A percentile compares a stretch with the other conserved stretches of the same genome.
phyloP scores from a whole-genome alignment of 2,113 vertebrate genomes.

The Gavia stellata region DNA sequence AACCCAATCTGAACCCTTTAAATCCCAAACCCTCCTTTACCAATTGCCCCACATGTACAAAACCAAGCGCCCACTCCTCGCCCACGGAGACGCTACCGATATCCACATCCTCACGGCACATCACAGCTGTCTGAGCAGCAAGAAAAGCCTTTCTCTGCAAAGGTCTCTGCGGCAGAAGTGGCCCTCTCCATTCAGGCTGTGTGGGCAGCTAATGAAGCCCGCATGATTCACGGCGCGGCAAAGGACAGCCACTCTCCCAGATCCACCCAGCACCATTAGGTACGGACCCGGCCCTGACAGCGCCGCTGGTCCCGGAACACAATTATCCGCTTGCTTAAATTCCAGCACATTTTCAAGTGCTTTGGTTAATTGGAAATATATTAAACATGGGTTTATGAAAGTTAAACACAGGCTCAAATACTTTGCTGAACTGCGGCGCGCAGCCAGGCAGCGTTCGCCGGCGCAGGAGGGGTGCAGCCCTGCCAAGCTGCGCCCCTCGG shows the following conservation, averaged over 20 bases:
- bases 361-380: neutral
- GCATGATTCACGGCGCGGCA: accelerated
- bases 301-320: neutral
- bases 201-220: neutral
- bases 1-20: neutral
- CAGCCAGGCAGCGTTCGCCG: neutral
- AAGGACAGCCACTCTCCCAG: neutral
- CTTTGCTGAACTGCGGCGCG: neutral
- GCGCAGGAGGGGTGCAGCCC: neutral
- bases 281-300: neutral
- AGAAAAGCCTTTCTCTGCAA: neutral
- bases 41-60: neutral
- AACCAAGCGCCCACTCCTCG: no score
- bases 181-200: neutral
- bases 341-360: neutral
- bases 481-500: neutral
- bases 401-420: neutral
- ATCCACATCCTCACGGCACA: accelerated
- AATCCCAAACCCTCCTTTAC: neutral
- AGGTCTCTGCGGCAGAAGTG: neutral
- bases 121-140: neutral
- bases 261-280: neutral
- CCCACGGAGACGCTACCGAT: accelerated
- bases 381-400: neutral
- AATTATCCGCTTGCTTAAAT: neutral